These are phyloP conservation scores for Dreissena polymorpha DNA, from an alignment of 1,140 invertebrate genomes.

Conservation along the genomic window DNA sequence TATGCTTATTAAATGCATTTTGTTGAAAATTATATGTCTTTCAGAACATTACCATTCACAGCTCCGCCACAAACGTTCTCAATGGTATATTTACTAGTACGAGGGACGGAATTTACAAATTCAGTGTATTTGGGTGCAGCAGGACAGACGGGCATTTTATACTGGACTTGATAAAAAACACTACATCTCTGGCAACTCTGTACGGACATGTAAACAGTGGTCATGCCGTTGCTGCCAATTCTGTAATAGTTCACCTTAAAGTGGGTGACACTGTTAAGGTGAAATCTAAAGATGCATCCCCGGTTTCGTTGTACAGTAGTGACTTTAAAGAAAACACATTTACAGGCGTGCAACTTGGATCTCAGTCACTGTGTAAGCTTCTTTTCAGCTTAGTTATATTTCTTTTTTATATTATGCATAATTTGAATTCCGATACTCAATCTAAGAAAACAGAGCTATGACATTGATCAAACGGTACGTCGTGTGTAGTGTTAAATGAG, in stretches of 20 bases:
- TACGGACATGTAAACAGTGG: conserved; percentile 21
- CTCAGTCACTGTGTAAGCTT: not conserved
- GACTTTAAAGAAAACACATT: conserved; percentile 12
- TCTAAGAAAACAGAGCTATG: not conserved
- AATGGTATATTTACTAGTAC: conserved; percentile 14
- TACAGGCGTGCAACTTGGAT: conserved; percentile 29
- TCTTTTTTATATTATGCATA: too few relatives aligned
- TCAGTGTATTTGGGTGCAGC: conserved; percentile 26
- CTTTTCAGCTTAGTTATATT: not conserved
- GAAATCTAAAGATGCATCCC: not conserved
- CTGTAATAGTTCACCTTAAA: conserved; percentile 27
- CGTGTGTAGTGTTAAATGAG: not conserved
- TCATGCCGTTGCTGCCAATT: conserved; percentile 31
- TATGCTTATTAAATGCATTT: too few relatives aligned
- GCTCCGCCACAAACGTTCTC: not conserved
- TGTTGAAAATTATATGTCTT: not conserved
- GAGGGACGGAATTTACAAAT: conserved; percentile 32
- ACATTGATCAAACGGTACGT: not conserved
- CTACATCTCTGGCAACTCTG: conserved; percentile 3
- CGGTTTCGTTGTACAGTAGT: conserved; percentile 8
- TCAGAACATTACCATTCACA: not conserved
- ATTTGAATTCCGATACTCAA: not conserved
- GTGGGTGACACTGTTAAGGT: conserved; percentile 30
- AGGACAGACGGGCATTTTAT: not conserved
- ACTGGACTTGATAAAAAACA: conserved; percentile 25